Evolutionary conservation across 2,797 vertebrate species (phyloP), one percentile per base, ranked within the genome.

Genomic region (Phyllotis vaccarum): DNA sequence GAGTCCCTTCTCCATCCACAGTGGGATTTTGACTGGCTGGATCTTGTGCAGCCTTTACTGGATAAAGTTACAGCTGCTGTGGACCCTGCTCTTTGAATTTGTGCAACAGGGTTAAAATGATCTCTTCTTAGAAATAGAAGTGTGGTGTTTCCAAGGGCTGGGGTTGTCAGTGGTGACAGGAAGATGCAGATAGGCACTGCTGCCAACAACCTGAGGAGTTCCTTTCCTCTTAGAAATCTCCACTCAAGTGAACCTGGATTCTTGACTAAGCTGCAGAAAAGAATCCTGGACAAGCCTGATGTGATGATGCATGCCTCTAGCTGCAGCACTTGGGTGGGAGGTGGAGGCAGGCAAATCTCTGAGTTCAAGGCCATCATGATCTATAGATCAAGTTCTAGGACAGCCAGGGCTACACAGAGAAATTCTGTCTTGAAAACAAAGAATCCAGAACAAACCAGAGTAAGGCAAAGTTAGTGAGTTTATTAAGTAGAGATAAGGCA

Each of bases 91-190:
- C 56, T 86, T 68, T 75, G 49, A n/a, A 29, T 62, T n/a, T 92
- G 68, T 54, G 68, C 80, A 90, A 83, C 46, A 83, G 21, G 19
- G 66, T 86, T 92, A 83, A 79, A 95, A 89, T 31, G 31, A 43
- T 83, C 24, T 29, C 75, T 96, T 92, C 37, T 76, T 60, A 43
- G 60, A 93, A 89, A 92, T 75, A 58, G 85, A 54, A 43, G 17
- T 37, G 10, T 27, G 17, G 29, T n/a, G 62, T 83, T 91, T 1
- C 43, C 54, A n/a, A 40, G n/a, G 52, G 9, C 66, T 37, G 56
- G 17, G 52, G 16, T 5, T 60, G 14, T 58, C 34, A 37, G 66
- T 52, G 60, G 34, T 24, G 46, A 37, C n/a, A 72, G 49, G 49
- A 49, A 87, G 85, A 37, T 21, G 49, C 22, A 86, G 83, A 24